Conservation (phyloP, 2,113 vertebrate genomes). For the Brienomyrus longianalis region DNA sequence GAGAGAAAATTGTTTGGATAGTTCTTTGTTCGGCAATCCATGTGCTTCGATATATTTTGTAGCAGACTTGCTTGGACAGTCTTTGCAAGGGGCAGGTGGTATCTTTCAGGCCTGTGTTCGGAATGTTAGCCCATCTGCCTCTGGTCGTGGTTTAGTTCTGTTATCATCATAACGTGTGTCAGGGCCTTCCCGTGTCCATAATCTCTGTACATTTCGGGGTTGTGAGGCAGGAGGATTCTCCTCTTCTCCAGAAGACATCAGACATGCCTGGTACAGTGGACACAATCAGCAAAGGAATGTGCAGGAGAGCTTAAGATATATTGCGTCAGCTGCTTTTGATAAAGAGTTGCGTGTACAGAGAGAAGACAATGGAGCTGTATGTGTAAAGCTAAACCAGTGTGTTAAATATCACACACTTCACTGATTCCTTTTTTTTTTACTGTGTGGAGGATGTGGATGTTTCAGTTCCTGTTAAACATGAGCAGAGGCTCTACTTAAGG, state of each 20-base stretch:
- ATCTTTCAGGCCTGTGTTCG: neutral
- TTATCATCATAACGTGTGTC: neutral
- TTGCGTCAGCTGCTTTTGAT: neutral
- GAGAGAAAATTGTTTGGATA: neutral
- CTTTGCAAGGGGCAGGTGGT: neutral
- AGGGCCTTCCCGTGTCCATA: neutral
- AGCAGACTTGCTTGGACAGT: neutral
- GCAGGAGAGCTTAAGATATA: neutral
- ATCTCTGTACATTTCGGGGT: neutral
- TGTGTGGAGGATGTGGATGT: neutral
- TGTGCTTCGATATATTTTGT: neutral
- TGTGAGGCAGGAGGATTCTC: neutral
- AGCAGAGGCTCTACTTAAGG: neutral
- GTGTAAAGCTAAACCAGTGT: neutral
- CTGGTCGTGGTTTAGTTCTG: neutral
- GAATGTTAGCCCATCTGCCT: neutral
- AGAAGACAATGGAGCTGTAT: neutral
- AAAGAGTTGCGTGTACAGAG: neutral
- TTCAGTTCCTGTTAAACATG: neutral
- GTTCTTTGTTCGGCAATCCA: neutral
- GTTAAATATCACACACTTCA: slow-evolving; percentile 6
- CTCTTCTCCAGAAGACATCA: neutral
- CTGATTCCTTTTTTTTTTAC: neutral
- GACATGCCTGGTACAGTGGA: neutral
- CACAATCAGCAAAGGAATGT: neutral